Base-by-base conservation (phyloP, 2,888 invertebrate genomes). In the Hydropsyche betteni region DNA sequence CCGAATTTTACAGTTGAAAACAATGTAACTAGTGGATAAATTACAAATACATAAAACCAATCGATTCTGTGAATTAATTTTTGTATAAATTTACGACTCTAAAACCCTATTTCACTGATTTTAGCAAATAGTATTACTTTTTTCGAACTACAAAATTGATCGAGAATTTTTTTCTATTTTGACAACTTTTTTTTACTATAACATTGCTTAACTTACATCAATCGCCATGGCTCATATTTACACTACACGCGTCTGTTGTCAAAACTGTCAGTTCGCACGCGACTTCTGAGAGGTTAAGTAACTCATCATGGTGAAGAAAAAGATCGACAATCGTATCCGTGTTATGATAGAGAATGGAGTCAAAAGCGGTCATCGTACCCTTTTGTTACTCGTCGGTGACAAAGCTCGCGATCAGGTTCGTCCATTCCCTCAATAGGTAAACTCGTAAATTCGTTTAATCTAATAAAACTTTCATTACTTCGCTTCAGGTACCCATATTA, bases 341-440 rank as follows among this genome's bases (percentile, higher is more conserved):
- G 91, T 95, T 33, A 90, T 99, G 87, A 98, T 99, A 82, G 99
- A 99, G 86, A 98, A 98, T 93, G 98, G 98, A 38, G 95, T 98
- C 68, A 91, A 92, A 82, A 84, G 91, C 71, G 94, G 95, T 0
- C 98, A 99, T 83, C 90, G 99, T 74, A 95, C 97, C 3, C 91
- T 99, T 91, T 95, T 99, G 86, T 91, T 97, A 68, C 88, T 99
- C 71, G 95, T 99, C 52, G 99, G 99, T 2, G 97, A 99, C 83
- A 98, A 98, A 87, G 94, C 94, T 16, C 90, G 94, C 83, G 98
- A 99, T 87, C 98, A 99, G 89, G 97, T 96, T 86, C 82, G 81
- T 78, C 50, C 6, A 33, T 64, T 36, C 36, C 8, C 10, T n/a
- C 5, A 10, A n/a, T 4, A 10, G 16, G n/a, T 53, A 1, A 6